Evolutionary conservation across 2,888 invertebrate genomes (phyloP).

Genomic region (Leptogaster cylindrica): DNA sequence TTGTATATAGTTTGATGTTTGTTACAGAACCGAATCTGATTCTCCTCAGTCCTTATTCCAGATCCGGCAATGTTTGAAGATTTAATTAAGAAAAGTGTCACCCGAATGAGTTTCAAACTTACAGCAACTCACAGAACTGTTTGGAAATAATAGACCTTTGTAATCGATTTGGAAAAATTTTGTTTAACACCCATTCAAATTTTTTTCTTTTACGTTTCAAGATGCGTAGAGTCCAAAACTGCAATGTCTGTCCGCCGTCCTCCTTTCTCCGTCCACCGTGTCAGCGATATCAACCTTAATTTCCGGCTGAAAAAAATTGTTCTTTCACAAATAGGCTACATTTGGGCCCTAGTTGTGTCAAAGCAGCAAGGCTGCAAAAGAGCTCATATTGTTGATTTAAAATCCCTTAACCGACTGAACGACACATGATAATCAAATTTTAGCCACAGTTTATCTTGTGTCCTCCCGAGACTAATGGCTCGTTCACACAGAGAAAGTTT

Average conservation of each 20-base stretch:
- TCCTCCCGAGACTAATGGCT: constrained; percentile 11
- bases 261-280: too few relatives aligned
- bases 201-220: too few relatives aligned
- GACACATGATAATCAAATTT: constrained; percentile 35
- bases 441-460: constrained; percentile 27
- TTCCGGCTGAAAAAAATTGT: too few relatives aligned
- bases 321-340: too few relatives aligned
- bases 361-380: neutral
- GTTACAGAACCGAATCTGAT: neutral
- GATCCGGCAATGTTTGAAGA: neutral
- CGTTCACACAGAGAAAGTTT: too few relatives aligned
- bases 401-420: constrained; percentile 12
- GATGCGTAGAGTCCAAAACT: too few relatives aligned
- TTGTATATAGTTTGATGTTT: constrained; percentile 7
- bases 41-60: neutral
- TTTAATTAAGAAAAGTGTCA: constrained; percentile 32
- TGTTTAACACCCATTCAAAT: too few relatives aligned
- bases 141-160: too few relatives aligned
- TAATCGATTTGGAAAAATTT: too few relatives aligned
- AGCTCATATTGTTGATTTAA: constrained; percentile 18
- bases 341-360: too few relatives aligned
- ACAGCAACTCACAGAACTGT: neutral
- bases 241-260: too few relatives aligned
- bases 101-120: constrained; percentile 23
- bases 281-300: too few relatives aligned